A percentile compares a stretch with the other conserved stretches of the same genome.
phyloP scores from a whole-genome alignment of 64 coral and sea anemone species.

The Platygyra sinensis region DNA sequence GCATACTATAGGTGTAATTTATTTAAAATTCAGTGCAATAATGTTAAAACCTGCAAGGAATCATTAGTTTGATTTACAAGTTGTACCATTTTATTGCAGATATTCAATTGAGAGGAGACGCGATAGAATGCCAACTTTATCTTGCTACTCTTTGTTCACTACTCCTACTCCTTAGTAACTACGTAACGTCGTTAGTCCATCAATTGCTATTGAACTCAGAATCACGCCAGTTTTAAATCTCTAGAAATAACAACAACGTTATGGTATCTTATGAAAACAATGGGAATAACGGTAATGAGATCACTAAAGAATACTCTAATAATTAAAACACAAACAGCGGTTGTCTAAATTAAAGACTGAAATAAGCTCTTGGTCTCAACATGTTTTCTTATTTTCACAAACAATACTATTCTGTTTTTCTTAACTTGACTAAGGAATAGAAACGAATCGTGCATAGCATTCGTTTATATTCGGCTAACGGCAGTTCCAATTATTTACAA shows the following conservation, averaged over 20 bases:
- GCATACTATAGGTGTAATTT: conserved; percentile 27
- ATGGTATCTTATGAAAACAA: no score
- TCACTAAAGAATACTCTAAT: not conserved
- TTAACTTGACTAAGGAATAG: no score
- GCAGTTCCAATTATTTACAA: no score
- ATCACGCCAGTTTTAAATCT: conserved; percentile 6
- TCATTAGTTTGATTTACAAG: conserved; percentile 28
- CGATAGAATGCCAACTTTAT: no score
- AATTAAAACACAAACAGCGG: conserved; percentile 27
- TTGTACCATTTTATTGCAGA: conserved; percentile 16
- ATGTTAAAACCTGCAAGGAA: no score
- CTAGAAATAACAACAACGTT: no score
- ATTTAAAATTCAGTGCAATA: conserved; percentile 10
- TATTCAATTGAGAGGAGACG: conserved; percentile 15
- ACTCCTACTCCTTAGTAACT: not conserved
- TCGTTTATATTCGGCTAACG: no score
- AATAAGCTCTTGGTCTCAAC: no score
- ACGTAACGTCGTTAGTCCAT: not conserved
- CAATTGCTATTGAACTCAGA: conserved; percentile 16
- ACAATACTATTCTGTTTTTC: no score
- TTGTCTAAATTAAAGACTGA: no score
- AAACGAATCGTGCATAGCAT: no score
- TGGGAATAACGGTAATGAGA: not conserved
- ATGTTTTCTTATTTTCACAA: no score
- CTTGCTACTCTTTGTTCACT: conserved; percentile 11